Base-by-base conservation (phyloP, 1,140 invertebrate species). In the Eupeodes corollae region DNA sequence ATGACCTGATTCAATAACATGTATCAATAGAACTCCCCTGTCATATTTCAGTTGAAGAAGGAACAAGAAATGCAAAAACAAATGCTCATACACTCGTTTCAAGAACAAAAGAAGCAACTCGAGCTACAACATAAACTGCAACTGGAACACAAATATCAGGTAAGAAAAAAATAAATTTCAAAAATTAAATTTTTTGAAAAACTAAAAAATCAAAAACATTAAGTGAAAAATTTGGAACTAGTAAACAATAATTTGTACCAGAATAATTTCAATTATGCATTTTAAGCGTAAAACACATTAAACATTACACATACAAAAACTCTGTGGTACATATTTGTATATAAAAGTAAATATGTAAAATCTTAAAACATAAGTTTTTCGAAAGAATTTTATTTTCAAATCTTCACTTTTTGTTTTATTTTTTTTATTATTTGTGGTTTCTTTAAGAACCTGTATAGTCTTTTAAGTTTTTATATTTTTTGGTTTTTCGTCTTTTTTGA, bases 51-150 rank as follows among this genome's bases (percentile, higher is more conserved):
- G 79, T 70, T 92, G 63, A 90, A 92, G 74, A 88, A 92, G 70
- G 85, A 90, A 55, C 88, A 92, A 68, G 86, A 91, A 60, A 70
- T 92, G 56, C 88, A 93, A 62, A 88, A 92, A 58, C 86, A 91
- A 68, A 80, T 91, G 52, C 76, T 94, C 42, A 73, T 88, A 42
- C 86, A 91, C 61, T 84, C 90, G 61, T 93, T 87, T 70, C 85
- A 92, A 58, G 84, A 84, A 49, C 87, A 91, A 62, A 82, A 88
- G 55, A 84, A 90, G 63, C 86, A 91, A 67, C 74, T 94, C 56
- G 85, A 86, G 42, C 79, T 88, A 58, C 78, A 91, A 59, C 90
- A 94, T 70, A 87, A 93, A 69, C 82, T 89, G 54, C 87, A 92
- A 70, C 72, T 90, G 53, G 78, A 88, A 67, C 86, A 90, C 59